phyloP scores from a whole-genome alignment of 2,113 vertebrate genomes.

The Rhinolophus ferrumequinum region DNA sequence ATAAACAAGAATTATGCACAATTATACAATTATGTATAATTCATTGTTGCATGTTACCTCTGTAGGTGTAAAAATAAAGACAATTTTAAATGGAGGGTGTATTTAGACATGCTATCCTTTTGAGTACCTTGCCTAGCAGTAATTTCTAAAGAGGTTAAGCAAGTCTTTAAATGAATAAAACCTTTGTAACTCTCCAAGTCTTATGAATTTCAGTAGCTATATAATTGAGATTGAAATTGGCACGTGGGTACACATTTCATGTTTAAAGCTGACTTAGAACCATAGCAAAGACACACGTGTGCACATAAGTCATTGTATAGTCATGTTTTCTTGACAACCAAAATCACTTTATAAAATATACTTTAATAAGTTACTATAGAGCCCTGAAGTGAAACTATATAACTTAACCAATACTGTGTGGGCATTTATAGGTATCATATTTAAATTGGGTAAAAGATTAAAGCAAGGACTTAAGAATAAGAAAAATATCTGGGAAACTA shows the following conservation, averaged over 20 bases:
- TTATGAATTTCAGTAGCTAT: not conserved
- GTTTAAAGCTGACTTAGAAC: not conserved
- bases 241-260: not conserved
- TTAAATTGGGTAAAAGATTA: conserved; percentile 54
- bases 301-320: not conserved
- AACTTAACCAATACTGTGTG: conserved; percentile 18
- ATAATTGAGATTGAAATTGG: conserved; percentile 9
- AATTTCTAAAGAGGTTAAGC: conserved; percentile 38
- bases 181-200: not conserved
- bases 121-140: not conserved
- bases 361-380: conserved; percentile 36
- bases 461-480: conserved; percentile 59
- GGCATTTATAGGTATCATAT: conserved; percentile 41
- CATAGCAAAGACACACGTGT: not conserved
- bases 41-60: not conserved
- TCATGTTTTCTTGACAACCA: conserved; percentile 31
- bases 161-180: conserved; percentile 31
- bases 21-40: not conserved
- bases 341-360: conserved; percentile 57
- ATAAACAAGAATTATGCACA: no score
- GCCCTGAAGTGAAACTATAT: conserved; percentile 33
- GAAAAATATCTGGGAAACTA: conserved; percentile 33
- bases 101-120: not conserved
- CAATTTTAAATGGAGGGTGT: conserved; percentile 1
- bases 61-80: not conserved